Percentiles rank a stretch among this genome's conserved stretches.
These are phyloP conservation scores for Drosophila gaucha DNA, from an alignment of 2,888 invertebrate genomes.

Conservation along the genomic window DNA sequence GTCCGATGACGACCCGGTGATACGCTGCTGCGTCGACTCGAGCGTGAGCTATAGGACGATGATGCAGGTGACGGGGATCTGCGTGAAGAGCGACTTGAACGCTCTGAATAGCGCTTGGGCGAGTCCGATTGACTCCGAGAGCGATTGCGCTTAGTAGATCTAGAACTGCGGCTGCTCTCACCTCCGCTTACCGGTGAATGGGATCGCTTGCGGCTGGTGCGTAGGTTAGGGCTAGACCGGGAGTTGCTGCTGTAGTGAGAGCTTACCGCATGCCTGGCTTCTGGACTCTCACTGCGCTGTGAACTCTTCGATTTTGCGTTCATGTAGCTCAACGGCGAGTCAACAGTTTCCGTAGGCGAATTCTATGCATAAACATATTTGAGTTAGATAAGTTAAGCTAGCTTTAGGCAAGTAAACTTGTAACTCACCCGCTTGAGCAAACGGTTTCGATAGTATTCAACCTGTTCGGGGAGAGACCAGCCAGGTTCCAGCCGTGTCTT, in stretches of 20 bases:
- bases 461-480: conserved; percentile 92
- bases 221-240: conserved; percentile 80
- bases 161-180: conserved; percentile 48
- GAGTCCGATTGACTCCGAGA: conserved; percentile 77
- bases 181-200: conserved; percentile 84
- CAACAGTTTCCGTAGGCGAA: conserved; percentile 55
- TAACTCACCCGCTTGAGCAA: conserved; percentile 91
- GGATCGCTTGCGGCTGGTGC: conserved; percentile 83
- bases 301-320: conserved; percentile 50
- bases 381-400: background rate
- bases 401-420: background rate
- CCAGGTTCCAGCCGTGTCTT: conserved; percentile 89
- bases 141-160: conserved; percentile 75
- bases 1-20: conserved; percentile 69
- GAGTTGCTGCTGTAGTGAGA: conserved; percentile 57
- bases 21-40: conserved; percentile 71
- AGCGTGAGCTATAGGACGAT: conserved; percentile 47
- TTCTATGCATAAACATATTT: conserved; percentile 44
- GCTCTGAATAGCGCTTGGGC: conserved; percentile 80
- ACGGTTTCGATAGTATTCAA: conserved; percentile 95
- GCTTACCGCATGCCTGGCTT: conserved; percentile 38
- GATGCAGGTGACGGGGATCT: conserved; percentile 68
- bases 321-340: conserved; percentile 77
- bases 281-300: conserved; percentile 75
- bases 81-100: conserved; percentile 65